Base-by-base conservation (phyloP, 1,140 invertebrate species). In the Lineus longissimus region DNA sequence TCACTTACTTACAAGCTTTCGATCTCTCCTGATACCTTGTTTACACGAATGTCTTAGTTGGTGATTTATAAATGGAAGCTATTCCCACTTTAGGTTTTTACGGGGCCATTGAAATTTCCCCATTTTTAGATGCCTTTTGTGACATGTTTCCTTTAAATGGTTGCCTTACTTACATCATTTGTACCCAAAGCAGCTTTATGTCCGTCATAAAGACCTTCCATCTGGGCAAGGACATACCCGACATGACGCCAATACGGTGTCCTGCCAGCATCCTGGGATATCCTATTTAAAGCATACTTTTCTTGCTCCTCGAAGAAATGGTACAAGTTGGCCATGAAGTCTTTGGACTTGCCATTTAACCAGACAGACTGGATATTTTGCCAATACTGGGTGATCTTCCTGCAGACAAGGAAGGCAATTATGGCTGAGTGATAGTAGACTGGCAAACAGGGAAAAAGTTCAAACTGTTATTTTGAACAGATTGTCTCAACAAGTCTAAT, bases 211-310 rank as follows among this genome's bases (percentile, higher is more conserved):
- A 77, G 61, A 22, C 76, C 76, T 69, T 75, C 70, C 62, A 68
- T 71, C 57, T 78, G 76, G 36, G 67, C 61, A n/a, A 74, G 43
- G 0, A 78, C 67, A 45, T 75, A 71, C 17, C 60, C 59, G 22
- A 70, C 67, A 69, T 76, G 74, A 7, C 75, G 58, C 75, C 76
- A 78, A 1, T 73, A 45, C 9, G 75, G 69, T 61, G 71, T 64
- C 17, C 23, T 55, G 9, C 61, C 51, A n/a, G 29, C 25, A 59
- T 73, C 67, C n/a, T 65, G 67, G 15, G 63, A 54, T 9, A 75
- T 70, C 67, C 70, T 71, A 36, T 36, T 36, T 36, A 15, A 7
- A 15, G 33, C 33, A 71, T 70, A 78, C 7, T 55, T 30, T 45
- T 76, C 70, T 59, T 78, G 75, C 7, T 66, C 59, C 1, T 43